Conservation (phyloP, 2,888 invertebrate genomes). For the Kryphioiulus occultus region DNA sequence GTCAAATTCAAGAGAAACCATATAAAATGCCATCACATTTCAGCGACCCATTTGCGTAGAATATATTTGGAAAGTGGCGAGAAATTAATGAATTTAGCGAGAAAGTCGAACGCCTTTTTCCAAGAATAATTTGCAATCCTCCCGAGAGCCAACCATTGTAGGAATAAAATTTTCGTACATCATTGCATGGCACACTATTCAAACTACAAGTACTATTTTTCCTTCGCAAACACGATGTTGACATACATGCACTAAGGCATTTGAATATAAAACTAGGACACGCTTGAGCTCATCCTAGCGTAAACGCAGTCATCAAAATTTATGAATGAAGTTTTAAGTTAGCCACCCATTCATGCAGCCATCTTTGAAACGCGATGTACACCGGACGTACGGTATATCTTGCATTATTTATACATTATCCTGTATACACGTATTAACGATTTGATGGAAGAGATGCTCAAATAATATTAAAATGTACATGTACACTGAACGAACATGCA, state of each 20-base stretch:
- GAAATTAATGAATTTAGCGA: neutral
- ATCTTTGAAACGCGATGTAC: neutral
- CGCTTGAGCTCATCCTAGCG: neutral
- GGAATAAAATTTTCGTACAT: neutral
- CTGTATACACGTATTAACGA: neutral
- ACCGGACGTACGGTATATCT: too few species aligned
- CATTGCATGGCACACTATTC: neutral
- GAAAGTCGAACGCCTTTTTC: neutral
- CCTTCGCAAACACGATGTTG: neutral
- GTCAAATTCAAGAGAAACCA: neutral
- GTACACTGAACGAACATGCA: too few species aligned
- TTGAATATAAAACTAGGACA: neutral
- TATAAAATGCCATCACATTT: neutral
- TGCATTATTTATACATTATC: too few species aligned
- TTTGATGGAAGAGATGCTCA: neutral
- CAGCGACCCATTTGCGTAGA: neutral
- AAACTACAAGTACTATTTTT: neutral
- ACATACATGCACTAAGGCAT: neutral
- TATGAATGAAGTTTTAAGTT: slow-evolving; percentile 4
- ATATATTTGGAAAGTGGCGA: neutral
- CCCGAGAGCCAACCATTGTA: neutral
- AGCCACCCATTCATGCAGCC: neutral
- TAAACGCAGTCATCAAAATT: neutral
- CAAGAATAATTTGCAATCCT: neutral
- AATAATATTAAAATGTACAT: neutral